A percentile compares a stretch with the other conserved stretches of the same genome.
phyloP scores from a whole-genome alignment of 2,113 vertebrate genomes.

The Phyllostomus hastatus region DNA sequence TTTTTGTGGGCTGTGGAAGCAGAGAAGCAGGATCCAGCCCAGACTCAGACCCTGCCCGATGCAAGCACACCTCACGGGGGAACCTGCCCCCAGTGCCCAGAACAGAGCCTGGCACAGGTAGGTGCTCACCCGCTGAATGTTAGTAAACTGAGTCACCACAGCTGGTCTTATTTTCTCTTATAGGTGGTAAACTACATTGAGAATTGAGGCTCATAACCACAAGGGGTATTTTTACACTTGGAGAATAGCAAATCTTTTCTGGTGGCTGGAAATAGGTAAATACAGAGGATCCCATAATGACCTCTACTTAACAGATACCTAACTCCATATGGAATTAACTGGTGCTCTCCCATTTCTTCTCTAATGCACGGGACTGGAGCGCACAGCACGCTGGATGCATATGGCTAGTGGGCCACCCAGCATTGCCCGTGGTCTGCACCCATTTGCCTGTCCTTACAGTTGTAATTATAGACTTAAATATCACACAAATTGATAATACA shows the following conservation, averaged over 20 bases:
- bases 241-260: neutral
- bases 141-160: too few relatives aligned
- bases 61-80: neutral
- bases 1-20: neutral
- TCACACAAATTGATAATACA: neutral
- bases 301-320: neutral
- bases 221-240: neutral
- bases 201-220: neutral
- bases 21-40: neutral
- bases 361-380: neutral
- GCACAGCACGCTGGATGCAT: fast-evolving
- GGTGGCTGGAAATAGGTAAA: neutral
- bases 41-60: neutral
- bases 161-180: neutral
- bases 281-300: neutral
- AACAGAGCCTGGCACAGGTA: neutral
- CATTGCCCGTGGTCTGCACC: fast-evolving
- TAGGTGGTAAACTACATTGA: neutral
- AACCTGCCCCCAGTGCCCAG: too few relatives aligned
- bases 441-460: neutral
- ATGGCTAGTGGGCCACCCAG: fast-evolving
- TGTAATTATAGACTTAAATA: neutral
- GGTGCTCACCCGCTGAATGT: fast-evolving
- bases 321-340: neutral
- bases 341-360: neutral